Evolutionary conservation across 2,797 vertebrate genomes (phyloP), one percentile per base, ranked within the genome.

Genomic region (Bradypus variegatus): DNA sequence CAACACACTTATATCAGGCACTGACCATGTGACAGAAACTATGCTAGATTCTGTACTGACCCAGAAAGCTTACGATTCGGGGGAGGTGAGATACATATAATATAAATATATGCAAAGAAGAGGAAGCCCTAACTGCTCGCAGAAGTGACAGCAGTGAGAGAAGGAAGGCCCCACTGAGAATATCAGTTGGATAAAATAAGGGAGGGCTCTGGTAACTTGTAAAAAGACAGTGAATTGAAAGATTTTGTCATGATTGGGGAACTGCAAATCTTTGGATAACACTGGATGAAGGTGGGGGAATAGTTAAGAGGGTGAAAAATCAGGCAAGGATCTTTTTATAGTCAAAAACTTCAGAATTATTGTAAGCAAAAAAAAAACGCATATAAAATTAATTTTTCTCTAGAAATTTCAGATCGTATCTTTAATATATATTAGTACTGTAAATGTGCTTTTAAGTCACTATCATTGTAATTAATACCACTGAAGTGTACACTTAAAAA

Each of bases 281-380:
- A 83, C 18, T 88, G 76, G 11, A 29, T 86, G 80, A 76, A 83
- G 64, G 58, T n/a, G 31, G 33, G 31, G 88, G 60, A 86, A 33
- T 55, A 79, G 53, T 88, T 88, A 72, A 36, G 48, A 67, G 41
- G 25, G 41, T 77, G 50, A 85, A 89, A 94, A 95, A 69, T 73
- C 55, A 69, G n/a, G 21, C 60, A 48, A 64, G n/a, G 5, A 14
- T 91, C 6, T 48, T 36, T 29, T 55, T 18, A 50, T 91, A 58
- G 12, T 89, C 48, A 78, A 83, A 90, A 75, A 12, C 13, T 53
- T 89, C 33, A 67, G 33, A 86, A 84, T 67, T 36, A 48, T 81
- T 90, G 86, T 91, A 92, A 67, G 48, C 23, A 91, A 88, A 19
- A 91, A 88, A 19, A 85, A 75, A 80, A 67, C 29, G 38, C 31